Base-by-base conservation (phyloP, 1,140 invertebrate genomes). In the Drosophila saltans region DNA sequence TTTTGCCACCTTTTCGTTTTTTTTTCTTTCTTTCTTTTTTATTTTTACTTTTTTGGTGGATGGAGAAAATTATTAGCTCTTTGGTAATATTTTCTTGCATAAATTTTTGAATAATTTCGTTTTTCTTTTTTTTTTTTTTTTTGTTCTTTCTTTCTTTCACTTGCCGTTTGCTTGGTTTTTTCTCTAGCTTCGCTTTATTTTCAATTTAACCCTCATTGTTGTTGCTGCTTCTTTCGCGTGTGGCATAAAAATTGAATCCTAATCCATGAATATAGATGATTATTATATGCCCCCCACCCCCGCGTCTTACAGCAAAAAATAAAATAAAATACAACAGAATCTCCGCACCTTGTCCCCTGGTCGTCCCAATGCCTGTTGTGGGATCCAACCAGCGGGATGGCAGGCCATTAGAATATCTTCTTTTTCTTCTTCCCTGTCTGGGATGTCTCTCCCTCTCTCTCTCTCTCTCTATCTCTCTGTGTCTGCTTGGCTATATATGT, bases 201-300 rank as follows among this genome's bases (percentile, higher is more conserved):
- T 91, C 88, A 91, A 89, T 91, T 91, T 91, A 91, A 91, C 88
- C 80, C 81, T 78, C 81, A 75, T 91, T 85, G 77, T 74, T 72
- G 69, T 76, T 63, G 67, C 66, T 67, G 71, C 69, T 62, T 70
- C 76, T 76, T 70, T 75, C 65, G 76, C 73, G 72, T 77, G 81
- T 79, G 74, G 85, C 82, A 79, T 88, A 91, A 91, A 91, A 91
- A 91, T 91, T 91, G 90, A 91, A 91, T 91, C 90, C 90, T 91
- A 91, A 91, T 91, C 90, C 90, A 91, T 91, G 90, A 91, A 91
- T 91, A 91, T 91, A 91, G 90, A 91, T 91, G 90, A 91, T 91
- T 91, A 91, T 91, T 91, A 91, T 91, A 91, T 90, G 72, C 81
- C 72, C 64, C 65, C 43, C 7, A 11, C 67, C 0, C 43, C 43